These are phyloP conservation scores for Polyergus mexicanus DNA, from an alignment of 1,140 invertebrate genomes.

Conservation along the genomic window DNA sequence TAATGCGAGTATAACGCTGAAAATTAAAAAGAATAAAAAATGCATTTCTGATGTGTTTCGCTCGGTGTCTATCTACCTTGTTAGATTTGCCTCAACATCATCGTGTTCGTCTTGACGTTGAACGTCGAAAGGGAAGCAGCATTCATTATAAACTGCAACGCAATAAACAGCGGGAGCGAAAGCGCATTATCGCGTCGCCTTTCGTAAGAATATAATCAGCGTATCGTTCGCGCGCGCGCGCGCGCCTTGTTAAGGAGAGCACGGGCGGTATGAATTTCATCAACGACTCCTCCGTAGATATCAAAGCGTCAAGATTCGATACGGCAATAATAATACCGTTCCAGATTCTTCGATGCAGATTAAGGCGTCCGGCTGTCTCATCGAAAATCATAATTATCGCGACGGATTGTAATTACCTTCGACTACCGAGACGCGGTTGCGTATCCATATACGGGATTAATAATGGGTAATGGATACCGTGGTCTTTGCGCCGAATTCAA, in stretches of 20 bases:
- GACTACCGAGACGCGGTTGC: conserved; percentile 38
- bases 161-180: conserved; percentile 10
- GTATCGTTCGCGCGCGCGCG: neutral
- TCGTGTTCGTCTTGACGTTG: neutral
- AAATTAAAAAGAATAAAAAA: neutral
- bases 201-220: conserved; percentile 29
- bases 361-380: conserved; percentile 50
- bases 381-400: conserved; percentile 51
- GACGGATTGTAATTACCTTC: conserved; percentile 49
- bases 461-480: conserved; percentile 55
- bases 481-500: conserved; percentile 36
- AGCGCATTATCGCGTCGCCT: neutral
- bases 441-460: conserved; percentile 41
- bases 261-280: neutral
- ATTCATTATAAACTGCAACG: conserved; percentile 2
- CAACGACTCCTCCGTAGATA: neutral
- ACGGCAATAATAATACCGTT: conserved; percentile 18
- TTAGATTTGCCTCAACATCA: neutral
- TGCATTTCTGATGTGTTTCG: neutral
- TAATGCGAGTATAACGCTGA: neutral
- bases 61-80: neutral
- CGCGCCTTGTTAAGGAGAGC: conserved; percentile 4
- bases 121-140: neutral
- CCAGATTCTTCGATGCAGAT: conserved; percentile 41
- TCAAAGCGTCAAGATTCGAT: conserved; percentile 29